phyloP scores from a whole-genome alignment of 2,113 vertebrate genomes.

The Eulemur rufifrons region DNA sequence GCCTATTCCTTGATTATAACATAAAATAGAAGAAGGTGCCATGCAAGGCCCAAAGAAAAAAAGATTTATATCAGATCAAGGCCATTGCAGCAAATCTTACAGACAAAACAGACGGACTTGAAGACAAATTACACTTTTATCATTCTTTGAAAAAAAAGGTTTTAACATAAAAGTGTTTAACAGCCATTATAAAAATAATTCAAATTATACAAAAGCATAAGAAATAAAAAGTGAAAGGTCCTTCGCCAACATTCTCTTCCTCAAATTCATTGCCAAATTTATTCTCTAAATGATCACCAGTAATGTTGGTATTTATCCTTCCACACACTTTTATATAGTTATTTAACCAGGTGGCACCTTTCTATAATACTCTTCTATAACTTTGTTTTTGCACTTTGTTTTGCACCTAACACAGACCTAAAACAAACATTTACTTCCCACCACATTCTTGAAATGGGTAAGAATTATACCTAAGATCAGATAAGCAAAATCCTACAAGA shows the following conservation, averaged over 20 bases:
- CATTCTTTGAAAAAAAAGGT: neutral
- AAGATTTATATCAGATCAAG: neutral
- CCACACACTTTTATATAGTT: neutral
- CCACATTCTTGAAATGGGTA: neutral
- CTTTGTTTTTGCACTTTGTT: neutral
- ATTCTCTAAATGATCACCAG: neutral
- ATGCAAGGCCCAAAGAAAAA: neutral
- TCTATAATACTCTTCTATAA: neutral
- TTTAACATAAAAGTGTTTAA: neutral
- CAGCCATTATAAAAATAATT: neutral
- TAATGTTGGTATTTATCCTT: neutral
- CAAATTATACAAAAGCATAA: neutral
- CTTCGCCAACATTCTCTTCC: neutral
- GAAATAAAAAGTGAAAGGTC: conserved; percentile 13
- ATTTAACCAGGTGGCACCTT: neutral
- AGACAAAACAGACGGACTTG: neutral
- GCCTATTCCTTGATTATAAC: neutral
- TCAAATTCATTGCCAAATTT: neutral
- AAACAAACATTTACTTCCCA: conserved; percentile 6
- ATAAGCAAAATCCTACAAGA: neutral
- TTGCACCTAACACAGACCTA: neutral
- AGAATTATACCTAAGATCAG: neutral
- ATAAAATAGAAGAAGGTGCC: neutral
- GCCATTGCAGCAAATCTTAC: neutral
- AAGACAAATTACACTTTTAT: neutral